Conservation (phyloP, 2,113 vertebrate genomes). For the Strigops habroptila region DNA sequence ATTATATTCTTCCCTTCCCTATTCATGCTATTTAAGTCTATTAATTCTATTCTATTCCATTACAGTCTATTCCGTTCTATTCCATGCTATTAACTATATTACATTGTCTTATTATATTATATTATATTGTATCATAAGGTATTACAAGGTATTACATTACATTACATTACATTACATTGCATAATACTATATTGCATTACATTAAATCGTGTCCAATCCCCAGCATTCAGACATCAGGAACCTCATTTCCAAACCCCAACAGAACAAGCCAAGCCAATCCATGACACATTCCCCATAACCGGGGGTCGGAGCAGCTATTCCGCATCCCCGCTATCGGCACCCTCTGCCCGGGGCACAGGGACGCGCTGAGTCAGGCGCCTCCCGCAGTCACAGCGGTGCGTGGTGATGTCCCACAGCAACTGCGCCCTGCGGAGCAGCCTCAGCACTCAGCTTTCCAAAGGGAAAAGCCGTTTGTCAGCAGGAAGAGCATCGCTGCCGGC, state of each 20-base stretch:
- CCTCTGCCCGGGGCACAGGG: background rate
- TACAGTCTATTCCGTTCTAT: background rate
- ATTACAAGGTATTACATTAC: background rate
- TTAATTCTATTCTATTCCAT: background rate
- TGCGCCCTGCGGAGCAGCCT: background rate
- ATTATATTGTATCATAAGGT: background rate
- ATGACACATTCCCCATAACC: background rate
- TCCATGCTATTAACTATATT: too few relatives aligned
- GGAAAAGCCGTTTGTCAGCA: background rate
- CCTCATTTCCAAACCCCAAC: background rate
- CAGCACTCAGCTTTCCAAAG: background rate
- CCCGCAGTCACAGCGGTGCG: background rate
- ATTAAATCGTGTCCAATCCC: background rate
- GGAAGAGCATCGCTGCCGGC: background rate
- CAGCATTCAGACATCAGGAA: background rate
- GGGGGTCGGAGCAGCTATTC: background rate
- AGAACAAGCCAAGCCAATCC: background rate
- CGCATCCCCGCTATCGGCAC: background rate
- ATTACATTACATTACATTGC: background rate
- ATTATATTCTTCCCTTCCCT: background rate
- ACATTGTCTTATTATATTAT: too few relatives aligned
- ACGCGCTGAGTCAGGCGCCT: background rate
- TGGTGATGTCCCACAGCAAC: background rate
- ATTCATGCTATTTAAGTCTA: background rate
- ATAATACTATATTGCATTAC: background rate